Percentiles rank a stretch among this genome's conserved stretches.
phyloP scores from a whole-genome alignment of 2,797 vertebrate species.

The Anisognathus igniventris region DNA sequence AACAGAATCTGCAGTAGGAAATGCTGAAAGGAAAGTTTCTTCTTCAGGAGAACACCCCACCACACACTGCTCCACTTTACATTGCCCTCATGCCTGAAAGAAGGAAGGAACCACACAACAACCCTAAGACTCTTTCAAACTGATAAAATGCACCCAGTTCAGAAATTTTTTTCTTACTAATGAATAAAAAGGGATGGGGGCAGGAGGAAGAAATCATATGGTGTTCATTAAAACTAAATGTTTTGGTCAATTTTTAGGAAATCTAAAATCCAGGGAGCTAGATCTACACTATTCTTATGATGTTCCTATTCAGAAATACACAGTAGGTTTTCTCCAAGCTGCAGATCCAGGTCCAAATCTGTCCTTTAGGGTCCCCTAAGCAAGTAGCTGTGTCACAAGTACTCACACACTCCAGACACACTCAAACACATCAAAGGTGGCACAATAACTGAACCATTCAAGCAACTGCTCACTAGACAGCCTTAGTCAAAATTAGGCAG shows the following conservation, averaged over 20 bases:
- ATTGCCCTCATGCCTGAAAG: neutral
- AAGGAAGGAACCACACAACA: neutral
- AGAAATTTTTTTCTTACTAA: neutral
- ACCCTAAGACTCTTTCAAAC: neutral
- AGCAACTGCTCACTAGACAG: accelerated
- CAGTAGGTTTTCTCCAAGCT: neutral
- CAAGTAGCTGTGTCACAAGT: neutral
- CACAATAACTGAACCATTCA: neutral
- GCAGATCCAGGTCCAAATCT: neutral
- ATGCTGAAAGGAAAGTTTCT: neutral
- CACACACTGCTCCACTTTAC: neutral
- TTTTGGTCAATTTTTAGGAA: neutral
- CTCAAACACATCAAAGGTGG: neutral
- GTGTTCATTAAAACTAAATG: neutral
- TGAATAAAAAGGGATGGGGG: neutral
- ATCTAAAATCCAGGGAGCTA: neutral
- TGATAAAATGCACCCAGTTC: neutral
- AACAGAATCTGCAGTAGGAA: neutral
- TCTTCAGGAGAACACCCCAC: neutral
- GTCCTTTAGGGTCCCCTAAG: neutral
- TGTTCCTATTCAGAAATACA: neutral
- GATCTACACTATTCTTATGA: neutral
- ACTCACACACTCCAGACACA: neutral
- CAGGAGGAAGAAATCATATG: accelerated
- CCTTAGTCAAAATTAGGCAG: neutral